phyloP scores from a whole-genome alignment of 2,888 invertebrate species.

The Sesamia inferens region DNA sequence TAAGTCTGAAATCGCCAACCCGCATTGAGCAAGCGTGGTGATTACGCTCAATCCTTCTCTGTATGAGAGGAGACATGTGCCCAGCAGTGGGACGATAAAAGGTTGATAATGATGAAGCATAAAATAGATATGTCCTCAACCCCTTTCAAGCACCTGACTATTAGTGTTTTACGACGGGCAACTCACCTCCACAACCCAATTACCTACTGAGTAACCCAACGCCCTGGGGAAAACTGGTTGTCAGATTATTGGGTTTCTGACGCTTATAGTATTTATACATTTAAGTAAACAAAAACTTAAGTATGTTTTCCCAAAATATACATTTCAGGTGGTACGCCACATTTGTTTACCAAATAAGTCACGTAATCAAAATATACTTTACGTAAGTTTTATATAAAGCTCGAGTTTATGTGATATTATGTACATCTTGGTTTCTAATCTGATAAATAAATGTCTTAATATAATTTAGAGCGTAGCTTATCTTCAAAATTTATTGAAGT shows the following conservation, averaged over 20 bases:
- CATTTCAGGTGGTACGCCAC: not conserved
- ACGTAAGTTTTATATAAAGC: not conserved
- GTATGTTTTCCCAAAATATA: not conserved
- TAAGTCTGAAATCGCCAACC: too few relatives aligned
- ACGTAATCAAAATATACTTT: not conserved
- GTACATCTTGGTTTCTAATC: not conserved
- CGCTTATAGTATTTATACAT: not conserved
- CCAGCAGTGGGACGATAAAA: too few relatives aligned
- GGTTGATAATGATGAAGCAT: too few relatives aligned
- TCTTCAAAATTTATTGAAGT: constrained; percentile 1
- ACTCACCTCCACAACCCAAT: not conserved
- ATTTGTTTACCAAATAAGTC: constrained; percentile 4
- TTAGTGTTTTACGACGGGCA: not conserved
- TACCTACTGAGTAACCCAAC: not conserved
- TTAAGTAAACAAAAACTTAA: not conserved
- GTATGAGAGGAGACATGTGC: too few relatives aligned
- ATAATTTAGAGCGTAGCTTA: not conserved
- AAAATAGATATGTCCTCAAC: too few relatives aligned
- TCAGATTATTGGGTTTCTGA: not conserved
- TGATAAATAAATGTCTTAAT: constrained; percentile 10
- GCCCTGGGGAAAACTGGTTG: not conserved
- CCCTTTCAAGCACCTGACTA: not conserved
- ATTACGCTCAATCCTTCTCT: too few relatives aligned
- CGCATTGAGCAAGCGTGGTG: too few relatives aligned
- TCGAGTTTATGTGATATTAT: not conserved